Evolutionary conservation across 2,888 invertebrate genomes (phyloP), one percentile per base, ranked within the genome.

Genomic region (Megalurothrips usitatus): DNA sequence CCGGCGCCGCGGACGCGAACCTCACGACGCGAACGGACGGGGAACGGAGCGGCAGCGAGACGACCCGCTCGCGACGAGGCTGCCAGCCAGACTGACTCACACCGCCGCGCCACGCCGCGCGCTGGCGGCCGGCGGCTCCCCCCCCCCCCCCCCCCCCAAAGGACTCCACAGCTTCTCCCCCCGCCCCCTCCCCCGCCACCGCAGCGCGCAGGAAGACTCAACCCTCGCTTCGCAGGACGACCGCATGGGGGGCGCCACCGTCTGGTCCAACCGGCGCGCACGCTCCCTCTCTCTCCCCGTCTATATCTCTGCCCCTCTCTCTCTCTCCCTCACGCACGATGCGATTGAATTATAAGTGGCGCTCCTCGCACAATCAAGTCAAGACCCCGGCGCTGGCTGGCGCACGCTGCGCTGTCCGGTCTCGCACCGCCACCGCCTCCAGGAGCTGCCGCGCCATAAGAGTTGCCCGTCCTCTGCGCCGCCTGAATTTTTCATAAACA

Each of bases 161-260:
- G 26, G 26, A 43, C 34, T 11, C 14, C 17, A 17, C 52, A 11
- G 52, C 14, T 52, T 17, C 49, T 49, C 12, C 49, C 49, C 63
- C 63, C 3, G 23, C 68, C 68, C 23, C 68, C 23, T 11, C 68
- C 68, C 23, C 68, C 17, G 52, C 23, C 23, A 26, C 1, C 68
- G 26, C 26, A 26, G 68, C 26, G 68, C 68, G 26, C 68, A 68
- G 68, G 52, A 52, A 12, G 52, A 52, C 58, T 58, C 58, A n/a
- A 52, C 58, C n/a, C 58, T 23, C 68, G 68, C 68, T 75, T 75
- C 68, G 23, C 68, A 26, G 68, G 12, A 23, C 68, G 68, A 8
- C 68, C 68, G 68, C 68, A 8, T 26, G 68, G 68, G 11, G n/a
- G 68, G 68, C 68, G 68, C 68, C 68, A 75, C 68, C 26, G 68